Conservation (phyloP, 2,797 vertebrate genomes). For the Brachymystax lenok region DNA sequence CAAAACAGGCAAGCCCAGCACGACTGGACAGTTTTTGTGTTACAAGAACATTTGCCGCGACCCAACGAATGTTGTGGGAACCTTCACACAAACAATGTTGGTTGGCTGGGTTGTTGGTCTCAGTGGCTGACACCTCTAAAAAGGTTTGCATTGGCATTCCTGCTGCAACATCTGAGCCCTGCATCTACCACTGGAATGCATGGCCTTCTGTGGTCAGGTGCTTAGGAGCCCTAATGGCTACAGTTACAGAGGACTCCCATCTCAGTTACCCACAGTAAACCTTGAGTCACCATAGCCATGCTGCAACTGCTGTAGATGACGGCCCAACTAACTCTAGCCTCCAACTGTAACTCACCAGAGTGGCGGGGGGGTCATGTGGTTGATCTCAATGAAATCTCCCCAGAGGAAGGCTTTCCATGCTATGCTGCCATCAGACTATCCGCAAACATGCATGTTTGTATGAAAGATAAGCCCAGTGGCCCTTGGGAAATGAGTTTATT, state of each 20-base stretch:
- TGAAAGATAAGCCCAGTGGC: background rate
- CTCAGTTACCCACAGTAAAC: background rate
- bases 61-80: too few relatives aligned
- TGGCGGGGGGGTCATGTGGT: background rate
- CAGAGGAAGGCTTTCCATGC: background rate
- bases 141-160: background rate
- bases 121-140: too few relatives aligned
- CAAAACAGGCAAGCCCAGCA: too few relatives aligned
- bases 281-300: background rate
- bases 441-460: background rate
- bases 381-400: background rate
- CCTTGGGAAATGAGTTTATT: conserved; percentile 9
- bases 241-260: background rate
- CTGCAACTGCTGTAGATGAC: background rate
- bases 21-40: too few relatives aligned
- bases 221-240: background rate
- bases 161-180: conserved; percentile 9
- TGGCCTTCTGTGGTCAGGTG: conserved; percentile 3
- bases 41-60: too few relatives aligned
- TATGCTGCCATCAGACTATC: conserved; percentile 2
- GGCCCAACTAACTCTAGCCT: background rate
- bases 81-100: too few relatives aligned
- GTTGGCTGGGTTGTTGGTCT: too few relatives aligned
- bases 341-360: background rate
- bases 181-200: background rate